Percentiles rank a stretch among this genome's conserved stretches.
These are phyloP conservation scores for Tiphia femorata DNA, from an alignment of 2,888 invertebrate genomes.

Conservation along the genomic window DNA sequence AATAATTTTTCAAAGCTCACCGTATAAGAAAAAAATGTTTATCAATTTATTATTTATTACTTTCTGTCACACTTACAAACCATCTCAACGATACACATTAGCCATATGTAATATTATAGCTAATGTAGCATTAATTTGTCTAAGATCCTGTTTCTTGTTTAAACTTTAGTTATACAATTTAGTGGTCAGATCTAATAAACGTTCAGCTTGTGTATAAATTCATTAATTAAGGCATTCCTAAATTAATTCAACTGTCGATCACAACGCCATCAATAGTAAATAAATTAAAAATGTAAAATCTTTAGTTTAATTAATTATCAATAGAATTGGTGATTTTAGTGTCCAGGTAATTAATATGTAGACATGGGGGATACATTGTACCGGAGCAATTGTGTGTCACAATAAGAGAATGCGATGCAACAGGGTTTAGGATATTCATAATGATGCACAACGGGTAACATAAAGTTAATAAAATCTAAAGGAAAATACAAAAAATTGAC, in stretches of 20 bases:
- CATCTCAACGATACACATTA: slow-evolving; percentile 44
- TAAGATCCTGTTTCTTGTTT: slow-evolving; percentile 20
- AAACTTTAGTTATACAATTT: slow-evolving; percentile 39
- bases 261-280: slow-evolving; percentile 13
- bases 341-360: slow-evolving; percentile 9
- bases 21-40: slow-evolving; percentile 39
- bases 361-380: neutral
- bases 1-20: slow-evolving; percentile 34
- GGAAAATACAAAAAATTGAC: slow-evolving; percentile 32
- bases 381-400: slow-evolving; percentile 15
- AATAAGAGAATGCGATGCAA: slow-evolving; percentile 23
- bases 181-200: slow-evolving; percentile 26
- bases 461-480: slow-evolving; percentile 32
- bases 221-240: neutral
- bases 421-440: slow-evolving; percentile 2
- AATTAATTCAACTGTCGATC: slow-evolving; percentile 22
- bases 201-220: slow-evolving; percentile 22
- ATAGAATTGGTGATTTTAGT: too few relatives aligned
- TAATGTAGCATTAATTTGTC: slow-evolving; percentile 37
- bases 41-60: slow-evolving; percentile 45
- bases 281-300: neutral
- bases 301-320: neutral
- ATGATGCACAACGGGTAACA: slow-evolving; percentile 13
- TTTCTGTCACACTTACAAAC: slow-evolving; percentile 47
- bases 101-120: slow-evolving; percentile 36